Evolutionary conservation across 1,140 invertebrate species (phyloP).

Genomic region (Euwallacea similis): DNA sequence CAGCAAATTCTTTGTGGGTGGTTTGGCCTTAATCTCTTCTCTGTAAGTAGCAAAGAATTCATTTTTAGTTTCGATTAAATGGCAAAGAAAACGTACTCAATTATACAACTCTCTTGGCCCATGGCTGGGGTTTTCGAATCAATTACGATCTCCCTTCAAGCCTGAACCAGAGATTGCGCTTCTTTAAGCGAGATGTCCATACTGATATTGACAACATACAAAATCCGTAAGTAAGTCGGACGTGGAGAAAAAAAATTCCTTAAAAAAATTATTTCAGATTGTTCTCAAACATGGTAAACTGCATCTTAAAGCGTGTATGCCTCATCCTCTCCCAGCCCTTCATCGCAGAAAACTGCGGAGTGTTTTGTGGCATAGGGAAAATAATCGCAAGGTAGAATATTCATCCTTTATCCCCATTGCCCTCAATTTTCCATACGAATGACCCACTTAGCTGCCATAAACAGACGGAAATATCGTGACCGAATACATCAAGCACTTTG

Average conservation of each 20-base stretch:
- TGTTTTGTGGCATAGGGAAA: slow-evolving; percentile 46
- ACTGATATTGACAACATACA: slow-evolving; percentile 41
- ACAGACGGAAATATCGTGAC: not conserved
- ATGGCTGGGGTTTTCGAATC: slow-evolving; percentile 46
- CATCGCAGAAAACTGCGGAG: slow-evolving; percentile 42
- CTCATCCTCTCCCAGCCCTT: slow-evolving; percentile 33
- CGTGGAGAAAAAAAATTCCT: not conserved
- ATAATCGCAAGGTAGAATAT: slow-evolving; percentile 44
- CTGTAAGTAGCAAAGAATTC: not conserved
- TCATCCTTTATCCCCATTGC: not conserved
- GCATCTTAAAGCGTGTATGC: slow-evolving; percentile 42
- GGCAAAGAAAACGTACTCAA: slow-evolving; percentile 45
- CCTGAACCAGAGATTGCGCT: slow-evolving; percentile 36
- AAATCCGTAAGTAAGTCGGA: slow-evolving; percentile 37
- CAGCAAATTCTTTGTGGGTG: slow-evolving; percentile 50
- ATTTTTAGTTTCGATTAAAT: slow-evolving; percentile 43
- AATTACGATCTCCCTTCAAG: slow-evolving; percentile 46
- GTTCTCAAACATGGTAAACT: slow-evolving; percentile 36
- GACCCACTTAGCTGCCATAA: no score
- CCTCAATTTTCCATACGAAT: no score
- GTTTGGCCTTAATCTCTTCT: not conserved
- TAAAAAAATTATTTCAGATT: slow-evolving; percentile 32
- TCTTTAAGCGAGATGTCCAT: slow-evolving; percentile 47
- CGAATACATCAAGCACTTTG: not conserved
- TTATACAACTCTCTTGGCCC: slow-evolving; percentile 42